Evolutionary conservation across 2,113 vertebrate genomes (phyloP).

Genomic region (Hemichromis elongatus): DNA sequence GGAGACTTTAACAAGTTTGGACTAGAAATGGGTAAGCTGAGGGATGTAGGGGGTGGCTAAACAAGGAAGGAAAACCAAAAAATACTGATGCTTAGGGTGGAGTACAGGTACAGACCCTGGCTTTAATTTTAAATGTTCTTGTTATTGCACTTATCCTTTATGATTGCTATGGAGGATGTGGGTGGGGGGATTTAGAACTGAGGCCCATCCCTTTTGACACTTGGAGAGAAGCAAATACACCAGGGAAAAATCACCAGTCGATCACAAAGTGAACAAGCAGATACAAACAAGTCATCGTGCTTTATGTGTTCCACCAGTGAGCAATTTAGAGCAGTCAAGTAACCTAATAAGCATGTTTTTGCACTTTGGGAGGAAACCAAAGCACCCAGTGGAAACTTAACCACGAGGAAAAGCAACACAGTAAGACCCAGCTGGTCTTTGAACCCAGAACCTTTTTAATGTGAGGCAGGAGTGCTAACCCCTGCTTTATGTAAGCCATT

Average conservation of each 20-base stretch:
- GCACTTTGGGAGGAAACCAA: neutral
- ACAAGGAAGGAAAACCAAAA: neutral
- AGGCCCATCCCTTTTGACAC: neutral
- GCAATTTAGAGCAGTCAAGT: neutral
- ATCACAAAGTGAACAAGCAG: neutral
- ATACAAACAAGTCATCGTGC: neutral
- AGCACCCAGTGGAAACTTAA: neutral
- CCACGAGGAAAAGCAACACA: neutral
- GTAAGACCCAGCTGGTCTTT: neutral
- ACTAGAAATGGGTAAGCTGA: neutral
- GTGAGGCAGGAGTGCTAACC: neutral
- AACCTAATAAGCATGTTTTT: neutral
- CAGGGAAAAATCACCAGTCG: neutral
- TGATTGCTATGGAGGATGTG: neutral
- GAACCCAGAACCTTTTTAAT: neutral
- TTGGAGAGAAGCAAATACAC: neutral
- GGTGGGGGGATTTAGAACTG: neutral
- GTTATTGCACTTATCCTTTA: neutral
- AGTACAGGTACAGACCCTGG: neutral
- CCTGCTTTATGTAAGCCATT: neutral
- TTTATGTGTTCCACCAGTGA: neutral
- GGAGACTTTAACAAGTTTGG: conserved; percentile 40
- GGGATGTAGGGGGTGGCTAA: neutral
- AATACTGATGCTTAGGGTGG: neutral
- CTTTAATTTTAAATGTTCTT: neutral